Evolutionary conservation across 1,140 invertebrate genomes (phyloP), one percentile per base, ranked within the genome.

Genomic region (Drosophila nasuta): DNA sequence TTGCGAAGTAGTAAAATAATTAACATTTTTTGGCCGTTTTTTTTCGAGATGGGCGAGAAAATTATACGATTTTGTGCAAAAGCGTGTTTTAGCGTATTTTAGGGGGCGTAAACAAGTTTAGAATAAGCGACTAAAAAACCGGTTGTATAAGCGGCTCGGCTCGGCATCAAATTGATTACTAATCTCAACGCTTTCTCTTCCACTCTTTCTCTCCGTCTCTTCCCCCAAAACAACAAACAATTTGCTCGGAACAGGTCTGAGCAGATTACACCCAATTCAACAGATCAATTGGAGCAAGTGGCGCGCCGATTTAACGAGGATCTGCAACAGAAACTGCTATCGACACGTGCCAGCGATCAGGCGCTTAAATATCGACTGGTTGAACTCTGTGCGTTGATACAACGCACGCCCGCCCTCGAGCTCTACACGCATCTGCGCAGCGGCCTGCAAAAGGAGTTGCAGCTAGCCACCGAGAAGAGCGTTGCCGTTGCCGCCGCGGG

Each of bases 291-390:
- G 38, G 88, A 92, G 52, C 85, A 75, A n/a, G 68, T 85, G 28
- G 85, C 88, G 4, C 70, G 59, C 30, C 74, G 86, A 56, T 92
- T 92, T 63, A 87, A 81, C 79, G 91, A 90, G 56, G 91, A 91
- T 70, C 70, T 92, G 28, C 82, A 92, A 57, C 79, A 87, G 35
- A 92, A 92, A 65, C 77, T 92, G 1, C 51, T 92, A 6, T 77
- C 82, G 3, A 81, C 89, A 3, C 87, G 86, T 20, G 77, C 79
- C 73, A 87, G 60, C 59, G 88, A 92, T 77, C 80, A 79, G 69
- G 73, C 76, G 0, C 66, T 91, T 0, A 92, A 92, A 60, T 91
- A 85, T 66, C 88, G 91, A 15, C 65, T 92, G 59, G 80, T 82
- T 11, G 91, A 91, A 75, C 86, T 92, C 41, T 91, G 87, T 45